Evolutionary conservation across 37 sponge, comb jelly and placozoan genomes (phyloP).

Genomic region (Hexactinellida sp.): DNA sequence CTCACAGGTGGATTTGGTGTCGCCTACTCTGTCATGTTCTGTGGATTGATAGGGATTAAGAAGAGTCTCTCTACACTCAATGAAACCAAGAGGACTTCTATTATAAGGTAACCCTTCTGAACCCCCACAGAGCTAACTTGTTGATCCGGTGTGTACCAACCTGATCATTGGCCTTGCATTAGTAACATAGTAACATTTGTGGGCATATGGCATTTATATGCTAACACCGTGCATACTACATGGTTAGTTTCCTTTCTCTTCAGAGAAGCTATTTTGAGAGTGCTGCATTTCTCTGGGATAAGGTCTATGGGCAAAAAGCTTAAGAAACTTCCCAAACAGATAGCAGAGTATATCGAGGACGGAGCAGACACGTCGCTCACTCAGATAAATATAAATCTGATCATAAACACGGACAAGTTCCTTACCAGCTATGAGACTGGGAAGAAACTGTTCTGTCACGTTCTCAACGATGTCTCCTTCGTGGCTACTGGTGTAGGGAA

Average conservation of each 20-base stretch:
- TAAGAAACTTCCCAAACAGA: background rate
- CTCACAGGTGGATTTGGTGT: background rate
- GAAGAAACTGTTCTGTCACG: background rate
- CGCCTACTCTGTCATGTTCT: background rate
- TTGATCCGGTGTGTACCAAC: too few species aligned
- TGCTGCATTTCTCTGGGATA: background rate
- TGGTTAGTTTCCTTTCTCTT: background rate
- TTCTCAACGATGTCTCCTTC: slow-evolving; percentile 7
- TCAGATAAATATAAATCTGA: background rate
- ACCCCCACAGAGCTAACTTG: too few species aligned
- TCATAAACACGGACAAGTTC: background rate
- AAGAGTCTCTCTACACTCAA: background rate
- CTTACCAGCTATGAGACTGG: background rate
- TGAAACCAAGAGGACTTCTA: background rate
- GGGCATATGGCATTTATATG: background rate
- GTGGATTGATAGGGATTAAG: background rate
- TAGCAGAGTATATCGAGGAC: background rate
- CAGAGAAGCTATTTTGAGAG: background rate
- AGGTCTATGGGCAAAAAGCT: background rate
- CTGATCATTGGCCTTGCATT: too few species aligned
- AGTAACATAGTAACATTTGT: too few species aligned
- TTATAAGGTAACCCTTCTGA: background rate
- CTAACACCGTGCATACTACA: background rate
- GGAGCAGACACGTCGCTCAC: background rate
- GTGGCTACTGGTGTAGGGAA: background rate